Percentiles rank a stretch among this genome's conserved stretches.
These are phyloP conservation scores for Phalangium opilio DNA, from an alignment of 2,888 invertebrate species.

Conservation along the genomic window DNA sequence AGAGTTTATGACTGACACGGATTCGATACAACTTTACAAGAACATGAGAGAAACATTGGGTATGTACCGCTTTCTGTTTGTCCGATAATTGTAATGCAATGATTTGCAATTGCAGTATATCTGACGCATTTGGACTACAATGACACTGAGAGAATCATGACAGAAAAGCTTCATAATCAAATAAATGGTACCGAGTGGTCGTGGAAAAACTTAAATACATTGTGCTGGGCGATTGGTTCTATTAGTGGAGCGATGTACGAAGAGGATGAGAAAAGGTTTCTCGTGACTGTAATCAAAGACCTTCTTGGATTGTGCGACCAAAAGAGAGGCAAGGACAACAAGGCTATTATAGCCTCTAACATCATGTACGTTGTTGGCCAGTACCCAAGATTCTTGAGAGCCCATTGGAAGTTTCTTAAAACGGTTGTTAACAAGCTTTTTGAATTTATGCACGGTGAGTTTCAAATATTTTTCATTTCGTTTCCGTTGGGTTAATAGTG, in stretches of 20 bases:
- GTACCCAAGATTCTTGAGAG: constrained; percentile 90
- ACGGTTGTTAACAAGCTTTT: constrained; percentile 99
- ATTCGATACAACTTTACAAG: constrained; percentile 97
- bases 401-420: constrained; percentile 99
- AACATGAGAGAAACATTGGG: constrained; percentile 90
- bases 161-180: constrained; percentile 92
- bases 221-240: constrained; percentile 91
- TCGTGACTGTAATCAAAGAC: constrained; percentile 97
- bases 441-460: constrained; percentile 88
- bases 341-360: constrained; percentile 98
- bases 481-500: not conserved
- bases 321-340: constrained; percentile 97
- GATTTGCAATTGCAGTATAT: constrained; percentile 54
- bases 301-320: constrained; percentile 92
- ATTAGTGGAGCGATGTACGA: constrained; percentile 98
- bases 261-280: constrained; percentile 96
- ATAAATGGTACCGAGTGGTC: constrained; percentile 98
- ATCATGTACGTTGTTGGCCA: constrained; percentile 99
- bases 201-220: constrained; percentile 98
- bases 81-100: not conserved
- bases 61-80: constrained; percentile 6
- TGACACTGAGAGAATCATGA: constrained; percentile 98
- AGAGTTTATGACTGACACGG: constrained; percentile 99
- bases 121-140: constrained; percentile 94
- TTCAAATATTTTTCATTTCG: not conserved